Base-by-base conservation (phyloP, 1,140 invertebrate genomes). In the Drosophila sturtevanti region DNA sequence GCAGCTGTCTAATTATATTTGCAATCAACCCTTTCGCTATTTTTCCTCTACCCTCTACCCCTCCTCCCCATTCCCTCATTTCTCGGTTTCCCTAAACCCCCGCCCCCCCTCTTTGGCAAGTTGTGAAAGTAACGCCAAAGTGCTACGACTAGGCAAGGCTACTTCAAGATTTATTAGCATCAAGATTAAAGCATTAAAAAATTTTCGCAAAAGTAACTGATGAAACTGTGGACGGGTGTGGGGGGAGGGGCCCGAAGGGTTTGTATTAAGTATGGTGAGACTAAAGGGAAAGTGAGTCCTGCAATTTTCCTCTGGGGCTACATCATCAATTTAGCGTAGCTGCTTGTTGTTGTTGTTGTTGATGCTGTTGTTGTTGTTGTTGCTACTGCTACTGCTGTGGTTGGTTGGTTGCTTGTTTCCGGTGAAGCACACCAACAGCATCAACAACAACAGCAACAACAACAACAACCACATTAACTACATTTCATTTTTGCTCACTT, bases 121-220 rank as follows among this genome's bases (percentile, higher is more conserved):
- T 21, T 21, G 38, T 6, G 48, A 68, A 89, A 76, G 86, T 86
- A 91, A 89, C 81, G 89, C 70, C 67, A 65, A 91, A 91, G 85
- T 84, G 81, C 76, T 48, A 0, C 41, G 18, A 7, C 41, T 48
- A 48, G 41, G 41, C 41, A 74, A 86, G 80, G 70, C 52, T 91
- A 90, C 89, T 91, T 91, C 89, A 89, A 91, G 89, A 91, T 91
- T 91, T 91, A 91, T 91, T 91, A 91, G 89, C 86, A 91, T 91
- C 89, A 90, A 91, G 89, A 91, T 91, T 91, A 91, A 89, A 89
- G 89, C 89, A 91, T 91, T 91, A 90, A 90, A 87, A 87, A 89
- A 73, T 79, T 48, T 84, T 54, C 84, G 18, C 41, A 48, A 16
- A 48, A 48, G 41, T 48, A 48, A 18, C 41, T 21, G 16, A 48